Evolutionary conservation across 2,113 vertebrate species (phyloP).

Genomic region (Danionella cerebrum): DNA sequence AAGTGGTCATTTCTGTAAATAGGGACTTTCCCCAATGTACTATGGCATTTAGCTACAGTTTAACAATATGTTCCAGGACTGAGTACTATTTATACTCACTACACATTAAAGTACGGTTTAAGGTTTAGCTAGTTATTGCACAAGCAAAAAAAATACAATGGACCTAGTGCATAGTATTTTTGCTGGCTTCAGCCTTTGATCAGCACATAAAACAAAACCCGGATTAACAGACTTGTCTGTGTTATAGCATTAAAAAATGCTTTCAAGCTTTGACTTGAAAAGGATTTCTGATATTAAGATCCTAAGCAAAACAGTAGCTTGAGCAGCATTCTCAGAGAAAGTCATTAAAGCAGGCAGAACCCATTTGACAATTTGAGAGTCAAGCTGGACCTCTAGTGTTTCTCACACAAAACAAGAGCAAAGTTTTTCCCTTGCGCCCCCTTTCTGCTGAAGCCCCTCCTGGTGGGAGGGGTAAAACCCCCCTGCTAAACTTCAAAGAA

Average conservation of each 20-base stretch:
- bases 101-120: too few relatives aligned
- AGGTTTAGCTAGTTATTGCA: too few relatives aligned
- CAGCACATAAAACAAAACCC: not conserved
- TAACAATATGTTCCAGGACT: too few relatives aligned
- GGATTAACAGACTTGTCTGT: not conserved
- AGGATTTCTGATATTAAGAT: not conserved
- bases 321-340: not conserved
- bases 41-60: not conserved
- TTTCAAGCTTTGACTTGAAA: not conserved
- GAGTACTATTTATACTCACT: too few relatives aligned
- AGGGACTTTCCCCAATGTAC: slow-evolving; percentile 29
- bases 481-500: slow-evolving; percentile 64
- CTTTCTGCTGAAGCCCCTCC: slow-evolving; percentile 33
- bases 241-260: not conserved
- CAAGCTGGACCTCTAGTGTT: slow-evolving; percentile 40
- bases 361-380: slow-evolving; percentile 27
- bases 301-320: not conserved
- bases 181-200: too few relatives aligned
- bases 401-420: slow-evolving; percentile 33
- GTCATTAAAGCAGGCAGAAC: slow-evolving; percentile 18
- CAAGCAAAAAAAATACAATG: too few relatives aligned
- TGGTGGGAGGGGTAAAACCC: slow-evolving; percentile 59
- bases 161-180: too few relatives aligned
- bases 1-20: slow-evolving; percentile 3
- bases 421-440: slow-evolving; percentile 20